A percentile compares a stretch with the other conserved stretches of the same genome.
phyloP scores from a whole-genome alignment of 2,113 vertebrate species.

The Rhinoptilus africanus region DNA sequence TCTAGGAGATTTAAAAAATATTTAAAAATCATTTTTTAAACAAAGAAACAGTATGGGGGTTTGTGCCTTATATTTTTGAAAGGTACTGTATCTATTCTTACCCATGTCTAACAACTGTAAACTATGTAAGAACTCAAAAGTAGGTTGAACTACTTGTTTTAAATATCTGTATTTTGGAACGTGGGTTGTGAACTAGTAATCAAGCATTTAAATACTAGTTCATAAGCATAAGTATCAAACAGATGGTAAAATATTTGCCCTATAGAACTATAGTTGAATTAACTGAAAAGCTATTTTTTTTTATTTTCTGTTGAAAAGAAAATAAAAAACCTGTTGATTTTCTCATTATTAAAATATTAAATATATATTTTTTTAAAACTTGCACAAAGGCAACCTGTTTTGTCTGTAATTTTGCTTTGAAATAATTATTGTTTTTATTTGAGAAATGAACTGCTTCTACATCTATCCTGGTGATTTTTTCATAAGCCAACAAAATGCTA shows the following conservation, averaged over 20 bases:
- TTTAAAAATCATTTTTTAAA: not conserved
- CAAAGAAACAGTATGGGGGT: not conserved
- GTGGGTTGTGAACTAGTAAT: not conserved
- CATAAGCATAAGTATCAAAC: not conserved
- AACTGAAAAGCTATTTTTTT: not conserved
- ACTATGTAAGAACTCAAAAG: not conserved
- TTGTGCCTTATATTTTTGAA: not conserved
- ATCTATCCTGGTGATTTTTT: not conserved
- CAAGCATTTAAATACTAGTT: not conserved
- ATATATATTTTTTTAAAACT: not conserved
- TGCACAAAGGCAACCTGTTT: not conserved
- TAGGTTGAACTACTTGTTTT: not conserved
- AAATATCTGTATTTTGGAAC: not conserved
- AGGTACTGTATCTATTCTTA: not conserved
- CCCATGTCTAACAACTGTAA: not conserved
- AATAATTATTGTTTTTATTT: not conserved
- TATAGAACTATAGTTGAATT: not conserved
- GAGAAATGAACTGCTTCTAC: not conserved
- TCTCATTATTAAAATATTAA: not conserved
- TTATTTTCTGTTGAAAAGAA: no score
- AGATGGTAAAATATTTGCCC: not conserved
- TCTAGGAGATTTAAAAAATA: not conserved
- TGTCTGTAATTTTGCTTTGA: not conserved
- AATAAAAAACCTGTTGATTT: no score
- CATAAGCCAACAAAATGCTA: not conserved